phyloP scores from a whole-genome alignment of 2,113 vertebrate genomes.

The Paraplagusia blochii region DNA sequence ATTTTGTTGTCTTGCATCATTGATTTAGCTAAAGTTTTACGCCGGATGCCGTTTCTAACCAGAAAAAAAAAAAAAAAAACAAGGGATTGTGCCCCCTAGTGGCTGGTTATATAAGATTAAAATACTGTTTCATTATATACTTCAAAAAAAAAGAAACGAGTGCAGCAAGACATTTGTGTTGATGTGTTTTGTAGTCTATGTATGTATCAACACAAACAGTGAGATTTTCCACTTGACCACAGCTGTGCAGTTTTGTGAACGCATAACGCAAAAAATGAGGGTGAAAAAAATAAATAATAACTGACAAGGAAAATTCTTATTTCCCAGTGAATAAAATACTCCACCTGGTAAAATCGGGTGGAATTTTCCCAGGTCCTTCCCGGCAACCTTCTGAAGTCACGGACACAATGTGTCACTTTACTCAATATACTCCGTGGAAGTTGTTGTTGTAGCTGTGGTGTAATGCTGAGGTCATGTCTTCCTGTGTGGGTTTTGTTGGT shows the following conservation, averaged over 20 bases:
- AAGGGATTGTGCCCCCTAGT: too few species aligned
- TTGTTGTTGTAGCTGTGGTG: neutral
- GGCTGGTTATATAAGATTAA: too few species aligned
- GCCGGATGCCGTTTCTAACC: too few species aligned
- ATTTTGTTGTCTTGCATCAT: too few species aligned
- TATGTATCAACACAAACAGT: slow-evolving; percentile 9
- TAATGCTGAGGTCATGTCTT: slow-evolving; percentile 32
- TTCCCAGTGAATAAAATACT: too few species aligned
- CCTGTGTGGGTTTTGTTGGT: slow-evolving; percentile 33
- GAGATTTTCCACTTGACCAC: slow-evolving; percentile 31
- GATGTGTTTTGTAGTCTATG: neutral
- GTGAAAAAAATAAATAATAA: neutral
- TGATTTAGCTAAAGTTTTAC: too few species aligned
- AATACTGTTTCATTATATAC: neutral
- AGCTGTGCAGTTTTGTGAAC: slow-evolving; percentile 1
- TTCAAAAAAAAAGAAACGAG: neutral
- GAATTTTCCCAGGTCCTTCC: too few species aligned
- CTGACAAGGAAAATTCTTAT: too few species aligned
- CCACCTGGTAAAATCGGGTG: neutral
- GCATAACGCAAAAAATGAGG: too few species aligned
- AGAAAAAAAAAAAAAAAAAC: too few species aligned
- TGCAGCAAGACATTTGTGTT: neutral
- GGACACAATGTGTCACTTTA: too few species aligned
- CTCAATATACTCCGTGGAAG: slow-evolving; percentile 10
- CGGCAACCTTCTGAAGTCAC: too few species aligned